These are phyloP conservation scores for Scaptomyza hsui DNA, from an alignment of 1,140 invertebrate genomes.

Conservation along the genomic window DNA sequence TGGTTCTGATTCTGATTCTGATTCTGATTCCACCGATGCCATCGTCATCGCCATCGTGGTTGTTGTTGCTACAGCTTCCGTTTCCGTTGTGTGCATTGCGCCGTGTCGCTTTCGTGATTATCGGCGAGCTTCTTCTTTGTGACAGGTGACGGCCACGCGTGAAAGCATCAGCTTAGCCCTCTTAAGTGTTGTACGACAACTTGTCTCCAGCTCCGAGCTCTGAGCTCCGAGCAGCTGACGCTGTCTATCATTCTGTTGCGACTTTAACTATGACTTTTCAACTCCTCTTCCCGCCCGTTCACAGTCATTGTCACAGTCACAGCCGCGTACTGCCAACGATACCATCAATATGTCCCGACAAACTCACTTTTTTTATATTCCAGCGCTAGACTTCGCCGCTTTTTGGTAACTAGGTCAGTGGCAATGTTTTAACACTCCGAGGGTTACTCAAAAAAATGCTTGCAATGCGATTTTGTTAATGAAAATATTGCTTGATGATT, in stretches of 20 bases:
- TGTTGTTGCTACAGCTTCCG: constrained; percentile 37
- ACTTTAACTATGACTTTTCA: constrained; percentile 24
- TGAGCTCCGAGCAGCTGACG: background rate
- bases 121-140: constrained; percentile 22
- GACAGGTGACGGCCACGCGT: constrained; percentile 9
- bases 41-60: background rate
- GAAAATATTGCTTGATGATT: no score
- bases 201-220: background rate
- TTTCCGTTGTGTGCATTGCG: constrained; percentile 38
- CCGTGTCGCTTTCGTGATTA: constrained; percentile 36
- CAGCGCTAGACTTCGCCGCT: constrained; percentile 42
- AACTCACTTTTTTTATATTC: constrained; percentile 30
- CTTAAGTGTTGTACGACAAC: background rate
- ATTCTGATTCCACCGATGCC: constrained; percentile 25
- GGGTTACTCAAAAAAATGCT: constrained; percentile 23
- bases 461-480: background rate
- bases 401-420: constrained; percentile 70
- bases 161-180: background rate
- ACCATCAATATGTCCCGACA: constrained; percentile 54
- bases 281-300: no score
- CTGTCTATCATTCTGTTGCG: constrained; percentile 14
- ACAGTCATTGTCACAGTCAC: background rate
- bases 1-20: constrained; percentile 65
- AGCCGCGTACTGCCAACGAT: constrained; percentile 31
- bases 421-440: constrained; percentile 42